phyloP scores from a whole-genome alignment of 2,888 invertebrate genomes.

The Diaprepes abbreviatus region DNA sequence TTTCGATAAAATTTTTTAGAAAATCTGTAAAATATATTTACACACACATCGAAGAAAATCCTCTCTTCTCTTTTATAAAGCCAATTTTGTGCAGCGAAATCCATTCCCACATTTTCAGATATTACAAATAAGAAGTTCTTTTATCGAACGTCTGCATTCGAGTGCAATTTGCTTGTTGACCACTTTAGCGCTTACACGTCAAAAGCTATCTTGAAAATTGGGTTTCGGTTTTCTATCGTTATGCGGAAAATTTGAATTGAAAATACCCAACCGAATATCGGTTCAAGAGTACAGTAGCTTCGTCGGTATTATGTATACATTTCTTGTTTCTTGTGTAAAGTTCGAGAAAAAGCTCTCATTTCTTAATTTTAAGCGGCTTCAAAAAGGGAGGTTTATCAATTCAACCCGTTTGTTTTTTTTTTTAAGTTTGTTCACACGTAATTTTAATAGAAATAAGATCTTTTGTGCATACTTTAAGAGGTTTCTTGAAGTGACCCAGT shows the following conservation, averaged over 20 bases:
- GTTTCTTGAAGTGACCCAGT: too few relatives aligned
- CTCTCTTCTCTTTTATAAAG: background rate
- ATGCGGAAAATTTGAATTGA: background rate
- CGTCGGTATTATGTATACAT: background rate
- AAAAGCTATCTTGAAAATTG: conserved; percentile 1
- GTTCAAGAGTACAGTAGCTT: background rate
- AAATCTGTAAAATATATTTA: conserved; percentile 5
- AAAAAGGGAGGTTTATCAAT: too few relatives aligned
- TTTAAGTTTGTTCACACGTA: too few relatives aligned
- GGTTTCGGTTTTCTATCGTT: background rate
- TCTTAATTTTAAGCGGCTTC: too few relatives aligned
- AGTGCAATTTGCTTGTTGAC: conserved; percentile 14
- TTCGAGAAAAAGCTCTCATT: too few relatives aligned
- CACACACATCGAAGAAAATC: background rate
- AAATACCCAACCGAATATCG: background rate
- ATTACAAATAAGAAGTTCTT: conserved; percentile 19
- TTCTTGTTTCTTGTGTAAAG: too few relatives aligned
- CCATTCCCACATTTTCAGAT: conserved; percentile 2
- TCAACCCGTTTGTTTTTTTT: too few relatives aligned
- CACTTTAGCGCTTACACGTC: conserved; percentile 3
- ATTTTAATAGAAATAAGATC: too few relatives aligned
- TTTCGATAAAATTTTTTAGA: too few relatives aligned
- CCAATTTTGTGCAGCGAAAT: conserved; percentile 14
- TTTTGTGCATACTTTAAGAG: too few relatives aligned
- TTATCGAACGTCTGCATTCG: conserved; percentile 19